Conservation (phyloP, 2,797 vertebrate species). For the Cephalopachus bancanus region DNA sequence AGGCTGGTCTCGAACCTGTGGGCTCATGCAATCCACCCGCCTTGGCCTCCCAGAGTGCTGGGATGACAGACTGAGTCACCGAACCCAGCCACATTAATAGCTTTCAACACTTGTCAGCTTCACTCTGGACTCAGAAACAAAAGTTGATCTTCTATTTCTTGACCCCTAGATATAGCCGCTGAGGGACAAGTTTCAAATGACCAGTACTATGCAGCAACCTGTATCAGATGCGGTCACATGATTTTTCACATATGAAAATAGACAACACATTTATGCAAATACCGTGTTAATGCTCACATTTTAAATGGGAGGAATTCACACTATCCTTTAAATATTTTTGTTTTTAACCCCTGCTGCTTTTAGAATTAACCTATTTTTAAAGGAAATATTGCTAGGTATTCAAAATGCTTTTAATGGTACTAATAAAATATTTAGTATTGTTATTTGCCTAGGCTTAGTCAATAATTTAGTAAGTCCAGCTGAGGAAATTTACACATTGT, state of each 20-base stretch:
- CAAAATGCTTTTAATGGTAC: constrained; percentile 55
- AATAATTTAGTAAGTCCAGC: constrained; percentile 60
- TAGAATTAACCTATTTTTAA: constrained; percentile 35
- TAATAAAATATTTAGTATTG: constrained; percentile 75
- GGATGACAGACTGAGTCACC: too few relatives aligned
- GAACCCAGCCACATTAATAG: constrained; percentile 12
- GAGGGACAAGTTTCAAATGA: constrained; percentile 62
- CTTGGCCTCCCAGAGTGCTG: too few relatives aligned
- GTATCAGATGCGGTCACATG: neutral
- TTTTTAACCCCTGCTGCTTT: neutral
- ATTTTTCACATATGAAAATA: constrained; percentile 2
- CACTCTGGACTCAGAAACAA: constrained; percentile 54
- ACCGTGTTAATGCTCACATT: neutral
- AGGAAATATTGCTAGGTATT: constrained; percentile 45
- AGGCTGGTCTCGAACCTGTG: too few relatives aligned
- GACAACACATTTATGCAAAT: constrained; percentile 6
- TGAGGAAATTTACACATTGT: constrained; percentile 17
- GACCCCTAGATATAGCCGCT: neutral
- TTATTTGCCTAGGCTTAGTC: constrained; percentile 48
- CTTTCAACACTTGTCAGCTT: constrained; percentile 55
- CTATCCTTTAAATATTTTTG: neutral
- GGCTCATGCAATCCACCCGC: too few relatives aligned
- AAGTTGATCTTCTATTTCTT: constrained; percentile 68
- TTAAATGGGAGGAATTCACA: neutral
- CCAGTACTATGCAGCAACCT: neutral